These are phyloP conservation scores for Lutraria rhynchaena DNA, from an alignment of 1,140 invertebrate species.

Conservation along the genomic window DNA sequence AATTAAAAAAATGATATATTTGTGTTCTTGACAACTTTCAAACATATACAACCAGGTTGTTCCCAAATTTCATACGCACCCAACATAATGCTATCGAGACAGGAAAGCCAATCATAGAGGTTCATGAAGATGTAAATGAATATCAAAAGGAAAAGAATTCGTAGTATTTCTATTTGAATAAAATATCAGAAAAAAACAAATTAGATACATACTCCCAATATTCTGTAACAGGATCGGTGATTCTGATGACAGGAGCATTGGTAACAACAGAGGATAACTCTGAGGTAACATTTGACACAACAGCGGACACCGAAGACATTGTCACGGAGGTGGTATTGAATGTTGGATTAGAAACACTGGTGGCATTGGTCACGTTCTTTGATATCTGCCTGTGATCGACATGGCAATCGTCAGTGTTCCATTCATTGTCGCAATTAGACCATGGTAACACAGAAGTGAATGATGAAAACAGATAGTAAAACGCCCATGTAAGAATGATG, in stretches of 20 bases:
- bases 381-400: constrained; percentile 36
- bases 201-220: constrained; percentile 79
- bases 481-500: constrained; percentile 79
- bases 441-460: constrained; percentile 80
- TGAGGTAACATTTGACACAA: constrained; percentile 16
- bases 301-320: background rate
- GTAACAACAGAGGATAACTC: background rate
- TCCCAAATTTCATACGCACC: too few relatives aligned
- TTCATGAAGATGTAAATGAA: too few relatives aligned
- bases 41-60: too few relatives aligned
- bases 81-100: too few relatives aligned
- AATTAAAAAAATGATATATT: too few relatives aligned
- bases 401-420: constrained; percentile 80
- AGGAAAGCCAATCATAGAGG: too few relatives aligned
- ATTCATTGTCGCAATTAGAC: constrained; percentile 81
- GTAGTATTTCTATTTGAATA: background rate
- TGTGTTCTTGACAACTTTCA: too few relatives aligned
- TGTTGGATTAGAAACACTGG: background rate
- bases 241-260: background rate
- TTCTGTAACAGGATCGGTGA: constrained; percentile 76
- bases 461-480: constrained; percentile 79
- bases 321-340: background rate
- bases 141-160: too few relatives aligned
- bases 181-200: background rate
- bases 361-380: background rate